Evolutionary conservation across 1,140 invertebrate genomes (phyloP).

Genomic region (Homarus americanus): DNA sequence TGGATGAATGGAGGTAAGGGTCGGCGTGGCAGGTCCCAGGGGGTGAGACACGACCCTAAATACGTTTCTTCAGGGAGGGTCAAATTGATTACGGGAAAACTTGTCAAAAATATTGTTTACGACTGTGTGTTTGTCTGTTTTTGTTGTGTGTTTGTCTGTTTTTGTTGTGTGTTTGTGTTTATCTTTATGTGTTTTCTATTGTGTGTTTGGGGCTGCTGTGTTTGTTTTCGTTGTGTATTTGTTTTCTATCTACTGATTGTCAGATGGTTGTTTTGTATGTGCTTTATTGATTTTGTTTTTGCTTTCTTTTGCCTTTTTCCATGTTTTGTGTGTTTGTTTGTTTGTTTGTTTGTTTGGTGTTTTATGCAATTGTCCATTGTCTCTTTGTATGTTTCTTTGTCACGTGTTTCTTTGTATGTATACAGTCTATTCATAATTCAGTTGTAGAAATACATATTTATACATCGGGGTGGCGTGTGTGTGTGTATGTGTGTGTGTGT

Average conservation of each 20-base stretch:
- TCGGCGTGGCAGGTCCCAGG: not conserved
- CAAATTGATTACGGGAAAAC: conserved; percentile 42
- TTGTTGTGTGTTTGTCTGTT: not conserved
- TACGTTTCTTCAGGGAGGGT: conserved; percentile 9
- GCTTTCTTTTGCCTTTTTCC: not conserved
- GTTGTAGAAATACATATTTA: too few species aligned
- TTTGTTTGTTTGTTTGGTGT: not conserved
- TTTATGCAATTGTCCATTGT: not conserved
- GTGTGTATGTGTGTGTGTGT: not conserved
- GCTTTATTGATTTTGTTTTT: not conserved
- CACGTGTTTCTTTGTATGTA: too few species aligned
- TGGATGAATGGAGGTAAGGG: too few species aligned
- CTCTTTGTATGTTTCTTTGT: too few species aligned
- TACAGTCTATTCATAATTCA: too few species aligned
- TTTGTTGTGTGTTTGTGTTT: not conserved
- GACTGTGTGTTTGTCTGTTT: not conserved
- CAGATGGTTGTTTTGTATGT: not conserved
- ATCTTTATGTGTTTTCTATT: not conserved
- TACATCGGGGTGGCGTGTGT: too few species aligned
- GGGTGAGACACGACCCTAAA: conserved; percentile 30
- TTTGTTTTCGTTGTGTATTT: not conserved
- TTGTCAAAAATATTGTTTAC: conserved; percentile 29
- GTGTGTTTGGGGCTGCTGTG: not conserved
- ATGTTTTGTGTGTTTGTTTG: too few species aligned
- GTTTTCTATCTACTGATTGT: too few species aligned